Evolutionary conservation across 2,888 invertebrate species (phyloP).

Genomic region (Colostygia pectinataria): DNA sequence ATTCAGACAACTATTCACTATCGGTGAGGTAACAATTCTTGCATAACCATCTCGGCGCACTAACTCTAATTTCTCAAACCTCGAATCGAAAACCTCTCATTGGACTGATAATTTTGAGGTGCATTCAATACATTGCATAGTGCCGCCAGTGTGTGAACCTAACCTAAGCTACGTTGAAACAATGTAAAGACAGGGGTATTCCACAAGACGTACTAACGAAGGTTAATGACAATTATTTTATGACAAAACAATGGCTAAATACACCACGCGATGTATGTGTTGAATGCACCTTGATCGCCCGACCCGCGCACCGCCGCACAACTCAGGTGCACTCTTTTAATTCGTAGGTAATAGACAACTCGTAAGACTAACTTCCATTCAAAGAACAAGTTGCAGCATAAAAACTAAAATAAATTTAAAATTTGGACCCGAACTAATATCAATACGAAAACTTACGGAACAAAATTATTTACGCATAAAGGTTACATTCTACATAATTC

Average conservation of each 20-base stretch:
- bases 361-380: constrained; percentile 13
- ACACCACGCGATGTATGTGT: constrained; percentile 27
- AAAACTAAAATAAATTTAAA: constrained; percentile 24
- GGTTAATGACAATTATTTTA: constrained; percentile 1
- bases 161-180: constrained; percentile 5
- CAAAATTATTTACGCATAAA: constrained; percentile 15
- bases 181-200: constrained; percentile 3
- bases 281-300: constrained; percentile 52
- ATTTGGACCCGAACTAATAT: constrained; percentile 48
- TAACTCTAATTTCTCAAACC: constrained; percentile 70
- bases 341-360: too few species aligned
- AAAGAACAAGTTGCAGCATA: constrained; percentile 24
- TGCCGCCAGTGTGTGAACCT: constrained; percentile 3
- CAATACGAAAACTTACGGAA: constrained; percentile 14
- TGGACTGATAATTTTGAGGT: constrained; percentile 64
- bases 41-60: constrained; percentile 70
- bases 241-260: constrained; percentile 7
- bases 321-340: constrained; percentile 39
- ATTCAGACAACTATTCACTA: constrained; percentile 78
- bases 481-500: too few species aligned
- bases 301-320: constrained; percentile 53
- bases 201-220: constrained; percentile 3
- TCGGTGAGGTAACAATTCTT: constrained; percentile 81
- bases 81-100: too few species aligned
- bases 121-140: constrained; percentile 58